Base-by-base conservation (phyloP, 2,113 vertebrate genomes). In the Telmatochromis sp. region DNA sequence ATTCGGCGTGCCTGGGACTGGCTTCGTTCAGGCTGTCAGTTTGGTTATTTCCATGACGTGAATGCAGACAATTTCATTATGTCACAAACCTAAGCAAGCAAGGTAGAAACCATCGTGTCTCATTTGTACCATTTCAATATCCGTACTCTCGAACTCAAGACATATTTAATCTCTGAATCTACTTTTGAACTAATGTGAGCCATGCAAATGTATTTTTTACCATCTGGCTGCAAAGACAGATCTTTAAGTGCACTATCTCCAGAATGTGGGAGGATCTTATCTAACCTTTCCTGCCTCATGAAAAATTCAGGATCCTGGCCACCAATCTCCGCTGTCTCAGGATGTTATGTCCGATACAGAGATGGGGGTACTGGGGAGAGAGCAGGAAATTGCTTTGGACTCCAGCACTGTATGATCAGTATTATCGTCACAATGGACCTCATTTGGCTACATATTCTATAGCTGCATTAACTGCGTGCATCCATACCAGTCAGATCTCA, bases 231-330 rank as follows among this genome's bases (percentile, higher is more conserved):
- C 83, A 63, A 84, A 90, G 88, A 91, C 86, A 82, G 91, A 91
- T 92, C 87, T 80, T 90, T 87, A 88, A 90, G 89, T 85, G 91
- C 93, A 89, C 89, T 89, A 89, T 91, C 91, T 94, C 86, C 88
- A 89, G 81, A 84, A 92, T 83, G 86, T 93, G 90, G 89, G 93
- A 93, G 93, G 95, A 95, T 95, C 94, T 95, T 95, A 96, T 94
- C 95, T 95, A 95, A 96, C 95, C 95, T 96, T 96, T 95, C 92
- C 95, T 93, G 94, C 91, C 94, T 96, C 95, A 96, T 96, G 95
- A 96, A 96, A 96, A 91, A 96, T 96, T 95, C 95, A 96, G 94
- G 85, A 95, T 95, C 94, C 94, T 93, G 91, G 95, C 93, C 94
- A 96, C 95, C 95, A 95, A 96, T 95, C 95, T 95, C 93, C 91